Base-by-base conservation (phyloP, 2,113 vertebrate genomes). In the Sorex araneus region DNA sequence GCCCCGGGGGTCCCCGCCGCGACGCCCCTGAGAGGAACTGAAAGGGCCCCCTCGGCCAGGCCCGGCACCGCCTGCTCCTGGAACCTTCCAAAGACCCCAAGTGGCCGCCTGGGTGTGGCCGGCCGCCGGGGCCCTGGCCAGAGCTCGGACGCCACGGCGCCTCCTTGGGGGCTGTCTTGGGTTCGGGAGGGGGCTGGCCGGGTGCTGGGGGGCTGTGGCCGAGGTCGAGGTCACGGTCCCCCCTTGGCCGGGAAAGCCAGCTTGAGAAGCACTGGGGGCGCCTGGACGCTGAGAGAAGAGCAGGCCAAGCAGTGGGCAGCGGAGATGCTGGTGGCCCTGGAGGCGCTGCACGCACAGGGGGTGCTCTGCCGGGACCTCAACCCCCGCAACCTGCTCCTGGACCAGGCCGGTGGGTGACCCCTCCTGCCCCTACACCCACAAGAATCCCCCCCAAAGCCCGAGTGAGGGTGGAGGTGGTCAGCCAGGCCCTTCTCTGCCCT, bases 301-400 rank as follows among this genome's bases (percentile, higher is more conserved):
- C 98, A 99, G 94, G 99, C 98, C 88, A 98, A 97, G 50, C 97
- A 98, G 25, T 99, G 99, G 99, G 99, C 98, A 4, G 99, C 99
- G 0, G 99, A 99, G 98, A 98, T 98, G 28, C 97, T 99, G 40
- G 91, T 99, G 97, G 99, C 99, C 5, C 96, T 99, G 89, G 99
- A 99, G 91, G 99, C 98, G 27, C 98, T 99, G 87, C 99, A 99
- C 76, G 98, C 99, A 92, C 99, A 99, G 95, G 99, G 99, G 34
- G 97, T 99, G n/a, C 83, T 99, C 89, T 99, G 99, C 97, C 98
- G 98, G 66, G 99, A 99, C 92, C 99, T 99, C 93, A 99, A 99
- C 94, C 99, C 99, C n/a, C 98, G 98, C 95, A 99, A 99, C 88
- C 95, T 99, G 93, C 98, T 99, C n/a, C 98, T 99, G 73, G 99